Conservation (phyloP, 2,113 vertebrate genomes). For the Bos javanicus region DNA sequence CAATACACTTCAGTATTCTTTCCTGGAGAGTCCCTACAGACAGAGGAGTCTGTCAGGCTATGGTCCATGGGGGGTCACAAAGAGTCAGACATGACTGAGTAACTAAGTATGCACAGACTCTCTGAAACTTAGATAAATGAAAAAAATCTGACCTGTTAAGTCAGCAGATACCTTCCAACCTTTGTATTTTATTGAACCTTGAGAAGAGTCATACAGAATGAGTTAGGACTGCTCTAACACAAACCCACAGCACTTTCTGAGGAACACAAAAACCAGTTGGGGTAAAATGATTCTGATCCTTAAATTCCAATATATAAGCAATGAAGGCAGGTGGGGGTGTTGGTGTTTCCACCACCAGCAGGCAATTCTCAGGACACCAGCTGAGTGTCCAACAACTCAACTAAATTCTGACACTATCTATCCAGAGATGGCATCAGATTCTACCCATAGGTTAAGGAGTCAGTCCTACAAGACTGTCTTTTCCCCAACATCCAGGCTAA, state of each 20-base stretch:
- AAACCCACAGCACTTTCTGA: background rate
- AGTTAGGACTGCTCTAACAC: background rate
- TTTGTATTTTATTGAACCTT: background rate
- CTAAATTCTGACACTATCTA: background rate
- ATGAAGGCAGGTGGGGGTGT: fast-evolving
- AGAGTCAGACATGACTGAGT: background rate
- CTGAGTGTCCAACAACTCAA: background rate
- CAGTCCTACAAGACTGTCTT: background rate
- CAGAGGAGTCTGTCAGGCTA: background rate
- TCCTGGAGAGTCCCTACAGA: background rate
- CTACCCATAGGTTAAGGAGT: background rate
- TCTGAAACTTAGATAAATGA: background rate
- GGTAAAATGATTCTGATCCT: background rate
- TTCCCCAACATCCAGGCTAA: background rate
- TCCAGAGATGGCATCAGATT: background rate
- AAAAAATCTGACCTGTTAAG: background rate
- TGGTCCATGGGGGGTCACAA: background rate
- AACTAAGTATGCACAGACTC: background rate
- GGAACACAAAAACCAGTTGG: background rate
- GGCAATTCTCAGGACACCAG: background rate
- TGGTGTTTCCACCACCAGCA: background rate
- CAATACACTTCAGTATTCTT: background rate
- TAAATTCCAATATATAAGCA: background rate
- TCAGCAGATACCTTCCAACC: background rate
- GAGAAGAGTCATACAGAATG: background rate